phyloP scores from a whole-genome alignment of 2,888 invertebrate species.

The Hemithea aestivaria region DNA sequence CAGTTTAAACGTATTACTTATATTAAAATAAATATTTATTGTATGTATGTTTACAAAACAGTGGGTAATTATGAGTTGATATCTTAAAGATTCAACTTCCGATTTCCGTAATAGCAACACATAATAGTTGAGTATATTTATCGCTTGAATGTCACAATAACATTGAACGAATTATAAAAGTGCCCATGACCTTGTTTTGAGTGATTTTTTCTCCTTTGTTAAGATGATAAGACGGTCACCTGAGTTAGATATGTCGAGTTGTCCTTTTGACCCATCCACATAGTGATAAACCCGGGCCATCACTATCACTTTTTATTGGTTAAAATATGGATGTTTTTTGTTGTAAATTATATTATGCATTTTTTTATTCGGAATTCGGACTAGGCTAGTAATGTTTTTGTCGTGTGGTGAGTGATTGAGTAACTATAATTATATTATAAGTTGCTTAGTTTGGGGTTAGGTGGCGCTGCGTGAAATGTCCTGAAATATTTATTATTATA shows the following conservation, averaged over 20 bases:
- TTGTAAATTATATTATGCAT: not conserved
- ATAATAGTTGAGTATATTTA: constrained; percentile 16
- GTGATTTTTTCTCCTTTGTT: constrained; percentile 26
- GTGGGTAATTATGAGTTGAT: constrained; percentile 52
- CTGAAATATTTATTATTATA: no score
- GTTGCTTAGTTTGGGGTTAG: no score
- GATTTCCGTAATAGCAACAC: constrained; percentile 39
- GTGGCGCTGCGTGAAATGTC: no score
- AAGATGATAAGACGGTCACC: constrained; percentile 24
- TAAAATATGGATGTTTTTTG: not conserved
- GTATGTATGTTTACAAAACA: constrained; percentile 64
- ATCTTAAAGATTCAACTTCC: constrained; percentile 45
- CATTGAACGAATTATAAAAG: constrained; percentile 24
- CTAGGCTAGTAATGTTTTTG: no score
- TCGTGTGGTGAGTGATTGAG: no score
- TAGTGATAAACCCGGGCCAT: constrained; percentile 15
- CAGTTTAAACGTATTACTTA: constrained; percentile 42
- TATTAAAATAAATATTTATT: constrained; percentile 63
- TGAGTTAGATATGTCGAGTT: constrained; percentile 9
- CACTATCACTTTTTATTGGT: not conserved
- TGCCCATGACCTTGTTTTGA: constrained; percentile 20
- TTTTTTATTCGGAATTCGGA: no score
- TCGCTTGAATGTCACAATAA: constrained; percentile 23
- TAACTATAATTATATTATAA: no score
- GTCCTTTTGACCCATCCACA: constrained; percentile 15